Evolutionary conservation across 2,888 invertebrate genomes (phyloP).

Genomic region (Cephus rjabovi): DNA sequence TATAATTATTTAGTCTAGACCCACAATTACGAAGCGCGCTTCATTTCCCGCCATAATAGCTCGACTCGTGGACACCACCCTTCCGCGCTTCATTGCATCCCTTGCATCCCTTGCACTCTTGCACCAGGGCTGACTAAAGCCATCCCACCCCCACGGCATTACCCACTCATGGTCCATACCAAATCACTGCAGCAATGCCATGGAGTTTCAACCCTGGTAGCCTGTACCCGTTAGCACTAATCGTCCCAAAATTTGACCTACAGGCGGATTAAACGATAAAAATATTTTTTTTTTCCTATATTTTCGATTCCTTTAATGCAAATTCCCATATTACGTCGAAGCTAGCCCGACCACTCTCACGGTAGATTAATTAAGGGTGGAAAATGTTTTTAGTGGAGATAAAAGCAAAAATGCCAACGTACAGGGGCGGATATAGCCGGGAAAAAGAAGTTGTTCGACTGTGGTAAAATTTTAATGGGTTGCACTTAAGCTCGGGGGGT

Average conservation of each 20-base stretch:
- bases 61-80: slow-evolving; percentile 12
- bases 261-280: too few species aligned
- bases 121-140: too few species aligned
- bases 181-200: too few species aligned
- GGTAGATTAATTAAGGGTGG: background rate
- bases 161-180: too few species aligned
- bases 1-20: slow-evolving; percentile 36
- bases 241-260: background rate
- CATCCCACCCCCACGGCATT: too few species aligned
- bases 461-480: slow-evolving; percentile 3
- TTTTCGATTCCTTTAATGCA: background rate
- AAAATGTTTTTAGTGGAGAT: background rate
- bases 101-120: too few species aligned
- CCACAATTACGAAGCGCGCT: slow-evolving; percentile 33
- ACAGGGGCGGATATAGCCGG: background rate
- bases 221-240: background rate
- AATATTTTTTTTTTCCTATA: background rate
- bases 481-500: slow-evolving; percentile 1
- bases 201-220: too few species aligned
- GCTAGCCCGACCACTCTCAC: background rate
- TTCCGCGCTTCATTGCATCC: too few species aligned
- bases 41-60: slow-evolving; percentile 32
- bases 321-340: background rate
- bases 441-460: background rate
- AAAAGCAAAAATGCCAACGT: background rate